These are phyloP conservation scores for Phania funesta DNA, from an alignment of 2,888 invertebrate genomes.

Conservation along the genomic window DNA sequence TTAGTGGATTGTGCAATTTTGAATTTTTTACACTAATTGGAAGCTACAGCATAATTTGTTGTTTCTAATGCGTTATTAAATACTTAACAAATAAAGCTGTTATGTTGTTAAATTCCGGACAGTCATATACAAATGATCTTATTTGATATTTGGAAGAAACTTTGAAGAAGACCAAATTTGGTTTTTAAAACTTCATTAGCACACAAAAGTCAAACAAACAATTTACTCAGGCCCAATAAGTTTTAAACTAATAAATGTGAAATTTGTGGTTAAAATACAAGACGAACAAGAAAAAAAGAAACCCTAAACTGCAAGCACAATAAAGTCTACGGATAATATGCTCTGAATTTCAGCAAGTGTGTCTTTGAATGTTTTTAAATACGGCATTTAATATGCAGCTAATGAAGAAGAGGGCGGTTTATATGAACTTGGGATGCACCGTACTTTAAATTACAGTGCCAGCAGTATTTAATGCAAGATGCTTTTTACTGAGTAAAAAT, in stretches of 20 bases:
- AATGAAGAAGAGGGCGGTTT: no score
- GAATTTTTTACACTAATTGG: neutral
- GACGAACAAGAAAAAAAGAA: neutral
- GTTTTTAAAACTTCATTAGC: constrained; percentile 59
- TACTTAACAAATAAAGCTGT: constrained; percentile 10
- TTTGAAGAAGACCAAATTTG: constrained; percentile 1
- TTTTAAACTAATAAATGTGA: constrained; percentile 48
- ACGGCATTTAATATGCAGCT: no score
- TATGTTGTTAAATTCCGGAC: constrained; percentile 21
- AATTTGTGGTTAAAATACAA: constrained; percentile 25
- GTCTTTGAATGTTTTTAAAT: no score
- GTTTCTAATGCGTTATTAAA: constrained; percentile 34
- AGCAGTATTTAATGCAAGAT: no score
- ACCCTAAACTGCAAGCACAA: neutral
- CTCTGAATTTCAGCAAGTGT: no score
- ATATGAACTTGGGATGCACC: no score
- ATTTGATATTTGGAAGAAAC: constrained; percentile 6
- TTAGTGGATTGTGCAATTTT: constrained; percentile 3
- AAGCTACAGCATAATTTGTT: neutral
- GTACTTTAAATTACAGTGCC: no score
- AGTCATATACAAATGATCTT: neutral
- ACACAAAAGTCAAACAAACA: constrained; percentile 41
- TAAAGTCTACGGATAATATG: no score
- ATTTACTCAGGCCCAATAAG: constrained; percentile 15
- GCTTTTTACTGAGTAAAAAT: no score